A percentile compares a stretch with the other conserved stretches of the same genome.
Evolutionary conservation across 2,113 vertebrate species (phyloP).

Genomic region (Falcunculus frontatus): DNA sequence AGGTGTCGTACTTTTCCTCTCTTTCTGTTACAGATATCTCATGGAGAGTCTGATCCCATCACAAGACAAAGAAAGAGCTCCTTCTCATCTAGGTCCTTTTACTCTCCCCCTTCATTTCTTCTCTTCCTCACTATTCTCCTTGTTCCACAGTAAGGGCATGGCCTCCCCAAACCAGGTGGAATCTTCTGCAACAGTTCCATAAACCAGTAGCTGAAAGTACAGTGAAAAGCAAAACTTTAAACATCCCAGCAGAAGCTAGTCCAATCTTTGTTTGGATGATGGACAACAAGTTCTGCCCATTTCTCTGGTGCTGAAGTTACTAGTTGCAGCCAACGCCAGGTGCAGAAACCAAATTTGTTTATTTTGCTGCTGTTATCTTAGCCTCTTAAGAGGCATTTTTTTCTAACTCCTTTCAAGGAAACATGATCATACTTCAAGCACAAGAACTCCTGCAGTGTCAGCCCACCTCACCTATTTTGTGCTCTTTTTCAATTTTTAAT

Average conservation of each 20-base stretch:
- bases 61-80: not conserved
- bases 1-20: not conserved
- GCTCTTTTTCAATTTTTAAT: not conserved
- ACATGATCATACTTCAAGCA: not conserved
- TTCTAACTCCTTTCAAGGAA: not conserved
- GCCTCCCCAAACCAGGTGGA: not conserved
- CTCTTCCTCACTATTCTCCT: not conserved
- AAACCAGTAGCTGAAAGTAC: not conserved
- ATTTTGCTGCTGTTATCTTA: not conserved
- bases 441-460: not conserved
- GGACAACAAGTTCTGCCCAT: not conserved
- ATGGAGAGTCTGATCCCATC: accelerated
- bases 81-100: too few species aligned
- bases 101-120: too few species aligned
- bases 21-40: not conserved
- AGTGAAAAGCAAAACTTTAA: not conserved
- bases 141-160: not conserved
- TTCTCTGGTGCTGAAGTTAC: not conserved
- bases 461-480: not conserved
- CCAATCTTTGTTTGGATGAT: not conserved
- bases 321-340: not conserved
- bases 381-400: not conserved
- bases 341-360: not conserved
- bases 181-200: not conserved
- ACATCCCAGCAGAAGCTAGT: not conserved